Conservation (phyloP, 2,888 invertebrate species). For the Troilus luridus region DNA sequence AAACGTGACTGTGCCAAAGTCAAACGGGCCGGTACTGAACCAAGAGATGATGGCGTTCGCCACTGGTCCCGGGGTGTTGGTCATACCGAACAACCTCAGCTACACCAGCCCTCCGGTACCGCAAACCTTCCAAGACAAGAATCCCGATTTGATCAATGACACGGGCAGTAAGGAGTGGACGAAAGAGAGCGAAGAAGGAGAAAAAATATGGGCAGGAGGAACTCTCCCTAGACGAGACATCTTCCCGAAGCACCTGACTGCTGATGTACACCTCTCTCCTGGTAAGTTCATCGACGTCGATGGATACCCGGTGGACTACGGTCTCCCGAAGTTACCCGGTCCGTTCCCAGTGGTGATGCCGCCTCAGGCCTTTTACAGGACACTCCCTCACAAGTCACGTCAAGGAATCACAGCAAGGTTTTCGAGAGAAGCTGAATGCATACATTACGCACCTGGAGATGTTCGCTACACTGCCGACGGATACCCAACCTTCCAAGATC, state of each 20-base stretch:
- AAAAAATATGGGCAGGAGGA: conserved; percentile 68
- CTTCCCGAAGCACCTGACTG: conserved; percentile 74
- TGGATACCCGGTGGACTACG: conserved; percentile 85
- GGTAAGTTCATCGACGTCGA: conserved; percentile 81
- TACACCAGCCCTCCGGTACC: conserved; percentile 61
- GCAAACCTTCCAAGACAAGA: conserved; percentile 74
- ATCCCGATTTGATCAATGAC: conserved; percentile 86
- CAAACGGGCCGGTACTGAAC: conserved; percentile 73
- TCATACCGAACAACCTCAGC: conserved; percentile 63
- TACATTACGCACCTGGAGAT: conserved; percentile 73
- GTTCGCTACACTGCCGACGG: conserved; percentile 86
- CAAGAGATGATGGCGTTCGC: conserved; percentile 72
- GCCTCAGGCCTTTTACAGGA: conserved; percentile 74
- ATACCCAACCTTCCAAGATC: conserved; percentile 75
- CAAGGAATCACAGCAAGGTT: conserved; percentile 67
- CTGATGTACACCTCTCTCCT: conserved; percentile 82
- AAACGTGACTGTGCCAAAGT: conserved; percentile 69
- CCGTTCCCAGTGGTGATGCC: conserved; percentile 65
- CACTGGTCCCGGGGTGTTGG: conserved; percentile 65
- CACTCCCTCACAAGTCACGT: conserved; percentile 80
- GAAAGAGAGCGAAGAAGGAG: conserved; percentile 70
- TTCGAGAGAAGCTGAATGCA: conserved; percentile 78
- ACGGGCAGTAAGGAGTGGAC: conserved; percentile 73
- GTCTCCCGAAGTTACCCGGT: conserved; percentile 77
- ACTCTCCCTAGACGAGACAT: conserved; percentile 71